phyloP scores from a whole-genome alignment of 2,888 invertebrate species.

The Eupithecia tripunctaria region DNA sequence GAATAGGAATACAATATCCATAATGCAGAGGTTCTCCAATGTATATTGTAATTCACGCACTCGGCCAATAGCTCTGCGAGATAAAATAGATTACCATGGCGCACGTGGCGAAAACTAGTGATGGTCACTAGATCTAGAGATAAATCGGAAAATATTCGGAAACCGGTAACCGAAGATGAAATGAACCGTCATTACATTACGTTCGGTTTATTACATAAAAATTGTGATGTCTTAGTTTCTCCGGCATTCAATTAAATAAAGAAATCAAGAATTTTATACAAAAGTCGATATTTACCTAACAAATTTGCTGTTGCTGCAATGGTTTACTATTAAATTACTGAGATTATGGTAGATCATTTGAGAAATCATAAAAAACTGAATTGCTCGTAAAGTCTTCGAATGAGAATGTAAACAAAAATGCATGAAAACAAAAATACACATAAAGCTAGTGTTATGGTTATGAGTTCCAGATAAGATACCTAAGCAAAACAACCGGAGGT shows the following conservation, averaged over 20 bases:
- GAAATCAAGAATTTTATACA: not conserved
- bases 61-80: conserved; percentile 33
- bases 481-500: not conserved
- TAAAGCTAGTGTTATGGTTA: not conserved
- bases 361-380: too few relatives aligned
- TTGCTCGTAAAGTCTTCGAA: not conserved
- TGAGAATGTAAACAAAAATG: not conserved
- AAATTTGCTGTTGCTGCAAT: too few relatives aligned
- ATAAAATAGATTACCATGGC: not conserved
- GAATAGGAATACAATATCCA: conserved; percentile 37
- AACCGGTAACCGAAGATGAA: not conserved
- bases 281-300: too few relatives aligned
- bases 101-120: conserved; percentile 8
- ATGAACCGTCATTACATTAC: not conserved
- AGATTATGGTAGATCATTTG: too few relatives aligned
- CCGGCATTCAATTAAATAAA: not conserved
- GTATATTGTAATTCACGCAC: conserved; percentile 38
- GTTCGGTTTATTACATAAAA: not conserved
- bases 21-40: conserved; percentile 41
- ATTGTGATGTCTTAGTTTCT: not conserved
- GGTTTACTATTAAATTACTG: too few relatives aligned
- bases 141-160: not conserved
- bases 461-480: too few relatives aligned
- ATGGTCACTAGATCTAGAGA: not conserved
- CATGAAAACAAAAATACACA: not conserved